These are phyloP conservation scores for Syngnathus scovelli DNA, from an alignment of 2,113 vertebrate species.

Conservation along the genomic window DNA sequence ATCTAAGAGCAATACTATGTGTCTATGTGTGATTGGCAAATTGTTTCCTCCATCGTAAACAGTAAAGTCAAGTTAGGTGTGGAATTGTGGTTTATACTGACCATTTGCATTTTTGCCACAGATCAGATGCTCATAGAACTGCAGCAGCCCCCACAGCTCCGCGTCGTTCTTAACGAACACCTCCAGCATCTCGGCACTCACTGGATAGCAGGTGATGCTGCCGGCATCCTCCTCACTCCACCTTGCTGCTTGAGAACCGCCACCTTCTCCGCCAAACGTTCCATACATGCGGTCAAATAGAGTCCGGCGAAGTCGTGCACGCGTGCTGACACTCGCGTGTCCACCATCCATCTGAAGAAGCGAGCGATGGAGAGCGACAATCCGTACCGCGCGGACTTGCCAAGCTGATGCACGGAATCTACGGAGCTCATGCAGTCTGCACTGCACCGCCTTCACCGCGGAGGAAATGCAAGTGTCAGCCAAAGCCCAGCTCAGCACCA, in stretches of 20 bases:
- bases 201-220: slow-evolving; percentile 1
- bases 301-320: slow-evolving; percentile 90
- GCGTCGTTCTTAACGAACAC: slow-evolving; percentile 81
- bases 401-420: slow-evolving; percentile 70
- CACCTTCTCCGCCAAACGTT: slow-evolving; percentile 84
- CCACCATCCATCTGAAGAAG: slow-evolving; percentile 97
- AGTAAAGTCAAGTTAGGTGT: too few relatives aligned
- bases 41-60: too few relatives aligned
- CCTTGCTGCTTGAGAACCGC: slow-evolving; percentile 61
- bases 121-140: slow-evolving; percentile 86
- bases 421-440: slow-evolving; percentile 84
- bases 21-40: too few relatives aligned
- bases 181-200: slow-evolving; percentile 77
- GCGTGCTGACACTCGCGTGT: slow-evolving; percentile 86
- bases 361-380: slow-evolving; percentile 85
- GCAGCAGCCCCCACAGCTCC: slow-evolving; percentile 88
- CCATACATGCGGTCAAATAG: slow-evolving; percentile 80
- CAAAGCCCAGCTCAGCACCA: slow-evolving; percentile 84
- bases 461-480: slow-evolving; percentile 81
- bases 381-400: slow-evolving; percentile 84
- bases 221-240: slow-evolving; percentile 56
- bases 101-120: slow-evolving; percentile 87
- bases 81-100: slow-evolving; percentile 60
- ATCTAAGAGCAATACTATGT: too few relatives aligned
- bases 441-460: slow-evolving; percentile 73